Conservation (phyloP, 2,888 invertebrate genomes). For the Melinaea marsaeus region DNA sequence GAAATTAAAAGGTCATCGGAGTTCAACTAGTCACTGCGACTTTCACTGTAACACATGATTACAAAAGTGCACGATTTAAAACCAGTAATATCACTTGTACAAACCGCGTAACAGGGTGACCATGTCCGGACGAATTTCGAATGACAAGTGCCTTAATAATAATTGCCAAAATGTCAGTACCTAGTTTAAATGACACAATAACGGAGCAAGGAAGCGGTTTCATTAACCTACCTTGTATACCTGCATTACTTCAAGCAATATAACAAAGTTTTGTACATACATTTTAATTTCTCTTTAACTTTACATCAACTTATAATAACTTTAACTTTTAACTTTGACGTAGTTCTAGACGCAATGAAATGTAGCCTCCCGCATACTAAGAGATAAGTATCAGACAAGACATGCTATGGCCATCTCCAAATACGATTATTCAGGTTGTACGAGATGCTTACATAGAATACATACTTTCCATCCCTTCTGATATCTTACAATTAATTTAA, state of each 20-base stretch:
- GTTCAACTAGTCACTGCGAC: constrained; percentile 52
- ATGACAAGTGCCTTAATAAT: no score
- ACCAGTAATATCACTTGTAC: constrained; percentile 39
- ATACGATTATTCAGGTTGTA: constrained; percentile 15
- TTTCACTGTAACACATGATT: constrained; percentile 49
- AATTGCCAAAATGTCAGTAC: no score
- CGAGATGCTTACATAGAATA: constrained; percentile 4
- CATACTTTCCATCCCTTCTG: neutral
- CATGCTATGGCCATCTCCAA: constrained; percentile 11
- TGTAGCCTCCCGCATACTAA: constrained; percentile 15
- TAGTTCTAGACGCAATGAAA: constrained; percentile 16
- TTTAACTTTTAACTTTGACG: constrained; percentile 7
- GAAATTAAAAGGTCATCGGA: constrained; percentile 54
- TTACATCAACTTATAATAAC: neutral
- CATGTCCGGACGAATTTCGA: no score
- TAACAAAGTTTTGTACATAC: no score
- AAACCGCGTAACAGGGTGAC: constrained; percentile 6
- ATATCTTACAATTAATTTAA: neutral
- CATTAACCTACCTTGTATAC: no score
- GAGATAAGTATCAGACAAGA: constrained; percentile 17
- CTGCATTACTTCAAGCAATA: no score
- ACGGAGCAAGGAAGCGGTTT: no score
- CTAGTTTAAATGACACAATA: no score
- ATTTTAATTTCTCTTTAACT: no score
- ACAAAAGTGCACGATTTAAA: constrained; percentile 32